A percentile compares a stretch with the other conserved stretches of the same genome.
Conservation (phyloP, 2,113 vertebrate species). For the Neofelis nebulosa region DNA sequence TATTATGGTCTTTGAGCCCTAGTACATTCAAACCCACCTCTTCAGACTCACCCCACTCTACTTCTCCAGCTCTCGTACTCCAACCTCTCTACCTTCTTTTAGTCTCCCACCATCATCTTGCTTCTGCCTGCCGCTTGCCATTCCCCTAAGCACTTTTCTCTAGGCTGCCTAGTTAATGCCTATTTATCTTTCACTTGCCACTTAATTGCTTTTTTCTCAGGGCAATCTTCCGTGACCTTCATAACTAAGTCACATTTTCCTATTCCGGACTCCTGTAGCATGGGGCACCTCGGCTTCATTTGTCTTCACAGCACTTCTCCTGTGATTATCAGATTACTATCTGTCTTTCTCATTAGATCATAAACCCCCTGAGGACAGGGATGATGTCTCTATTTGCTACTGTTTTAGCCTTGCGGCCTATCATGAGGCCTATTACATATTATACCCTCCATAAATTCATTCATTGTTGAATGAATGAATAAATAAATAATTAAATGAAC, state of each 20-base stretch:
- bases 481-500: not conserved
- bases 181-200: not conserved
- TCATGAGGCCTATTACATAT: not conserved
- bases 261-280: not conserved
- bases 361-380: not conserved
- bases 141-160: not conserved
- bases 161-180: not conserved
- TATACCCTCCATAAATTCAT: not conserved
- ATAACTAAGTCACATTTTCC: not conserved
- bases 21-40: not conserved
- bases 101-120: not conserved
- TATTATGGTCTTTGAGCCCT: not conserved
- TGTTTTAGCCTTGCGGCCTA: not conserved
- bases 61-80: not conserved
- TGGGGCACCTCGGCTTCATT: accelerated
- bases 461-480: not conserved
- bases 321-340: not conserved
- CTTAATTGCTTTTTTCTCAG: not conserved
- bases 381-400: not conserved
- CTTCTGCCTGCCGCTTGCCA: not conserved
- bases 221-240: not conserved
- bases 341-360: not conserved
- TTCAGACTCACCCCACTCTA: not conserved
- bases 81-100: not conserved
- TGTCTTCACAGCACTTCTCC: not conserved